Evolutionary conservation across 2,113 vertebrate species (phyloP), one percentile per base, ranked within the genome.

Genomic region (Mystacornis crossleyi): DNA sequence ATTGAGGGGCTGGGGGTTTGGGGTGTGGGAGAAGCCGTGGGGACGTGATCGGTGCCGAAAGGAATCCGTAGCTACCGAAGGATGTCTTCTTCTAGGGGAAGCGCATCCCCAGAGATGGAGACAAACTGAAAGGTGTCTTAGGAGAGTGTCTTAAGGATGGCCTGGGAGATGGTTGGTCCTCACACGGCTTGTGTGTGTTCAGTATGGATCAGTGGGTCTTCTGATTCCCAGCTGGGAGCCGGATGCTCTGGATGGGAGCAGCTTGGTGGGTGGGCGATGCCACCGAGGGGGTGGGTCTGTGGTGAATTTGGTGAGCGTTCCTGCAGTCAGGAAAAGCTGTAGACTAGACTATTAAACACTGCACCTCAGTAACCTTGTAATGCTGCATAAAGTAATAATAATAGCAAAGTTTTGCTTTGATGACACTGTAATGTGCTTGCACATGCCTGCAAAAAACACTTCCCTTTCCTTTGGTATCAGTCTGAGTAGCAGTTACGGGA

Each of bases 351-450:
- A 96, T 98, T 95, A 97, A 99, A 98, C 98, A 98, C 97, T 98
- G 98, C 99, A 99, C 99, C 99, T 99, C 99, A 99, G 97, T 98
- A 98, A 98, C 98, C 98, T 99, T 98, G 97, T 98, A 98, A 99
- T 99, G 99, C 99, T 99, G 99, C 99, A 98, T 98, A 98, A 98
- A 98, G 96, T 98, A 98, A 98, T 97, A 98, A 98, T 97, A 98
- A 98, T 98, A 98, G 98, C 97, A 98, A 98, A 98, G 98, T 96
- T 97, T 96, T 97, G 98, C 98, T 98, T 98, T 97, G 98, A 98
- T 98, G 96, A 98, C 98, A 98, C 97, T 97, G 97, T 98, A 98
- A 97, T 97, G 98, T 97, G 98, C 98, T 93, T 98, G 95, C 98
- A 98, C 98, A 98, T 98, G 97, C 98, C 98, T 98, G 98, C 97